Evolutionary conservation across 2,113 vertebrate genomes (phyloP).

Genomic region (Trichomycterus rosablanca): DNA sequence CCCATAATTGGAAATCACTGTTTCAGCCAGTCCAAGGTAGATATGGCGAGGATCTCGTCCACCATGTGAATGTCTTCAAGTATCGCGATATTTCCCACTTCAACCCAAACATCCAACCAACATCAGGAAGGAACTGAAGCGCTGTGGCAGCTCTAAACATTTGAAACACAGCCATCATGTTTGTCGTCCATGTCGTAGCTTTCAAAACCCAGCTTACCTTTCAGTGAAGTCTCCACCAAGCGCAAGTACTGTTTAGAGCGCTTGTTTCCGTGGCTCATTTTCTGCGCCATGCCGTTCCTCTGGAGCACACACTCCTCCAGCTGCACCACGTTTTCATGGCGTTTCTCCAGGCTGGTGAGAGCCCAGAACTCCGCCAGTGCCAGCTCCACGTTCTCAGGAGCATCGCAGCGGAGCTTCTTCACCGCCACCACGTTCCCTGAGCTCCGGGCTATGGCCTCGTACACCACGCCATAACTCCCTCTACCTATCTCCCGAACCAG

Average conservation of each 20-base stretch:
- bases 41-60: too few relatives aligned
- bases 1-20: too few relatives aligned
- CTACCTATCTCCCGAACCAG: constrained; percentile 84
- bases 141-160: background rate
- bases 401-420: constrained; percentile 89
- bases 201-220: too few relatives aligned
- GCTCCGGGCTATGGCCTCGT: constrained; percentile 79
- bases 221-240: constrained; percentile 92
- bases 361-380: constrained; percentile 92
- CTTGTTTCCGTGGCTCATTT: constrained; percentile 90
- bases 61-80: too few relatives aligned
- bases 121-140: too few relatives aligned
- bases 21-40: too few relatives aligned
- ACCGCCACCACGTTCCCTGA: constrained; percentile 80
- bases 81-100: too few relatives aligned
- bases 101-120: too few relatives aligned
- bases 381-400: constrained; percentile 90
- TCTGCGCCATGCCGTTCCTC: constrained; percentile 84
- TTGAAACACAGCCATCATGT: too few relatives aligned
- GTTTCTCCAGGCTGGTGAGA: constrained; percentile 80
- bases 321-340: constrained; percentile 85
- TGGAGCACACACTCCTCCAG: constrained; percentile 92
- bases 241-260: constrained; percentile 82
- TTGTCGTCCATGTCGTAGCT: too few relatives aligned
- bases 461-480: constrained; percentile 92